Percentiles rank a stretch among this genome's conserved stretches.
phyloP scores from a whole-genome alignment of 2,888 invertebrate species.

The Lydus trimaculatus region DNA sequence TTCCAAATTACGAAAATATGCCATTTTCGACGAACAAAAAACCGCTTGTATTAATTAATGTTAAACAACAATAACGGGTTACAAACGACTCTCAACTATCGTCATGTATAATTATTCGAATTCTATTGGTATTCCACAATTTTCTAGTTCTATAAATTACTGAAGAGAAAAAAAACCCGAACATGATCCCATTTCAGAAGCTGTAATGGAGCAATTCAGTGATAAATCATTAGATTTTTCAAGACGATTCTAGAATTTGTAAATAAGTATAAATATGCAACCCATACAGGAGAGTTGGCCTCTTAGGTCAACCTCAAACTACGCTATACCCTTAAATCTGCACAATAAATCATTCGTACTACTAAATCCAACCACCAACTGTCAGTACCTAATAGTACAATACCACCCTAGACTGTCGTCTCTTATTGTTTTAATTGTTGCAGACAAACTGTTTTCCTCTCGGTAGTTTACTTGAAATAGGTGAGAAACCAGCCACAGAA shows the following conservation, averaged over 20 bases:
- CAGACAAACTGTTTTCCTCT: slow-evolving; percentile 17
- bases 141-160: not conserved
- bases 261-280: slow-evolving; percentile 32
- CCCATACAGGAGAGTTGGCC: slow-evolving; percentile 40
- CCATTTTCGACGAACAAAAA: not conserved
- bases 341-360: slow-evolving; percentile 50
- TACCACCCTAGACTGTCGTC: slow-evolving; percentile 8
- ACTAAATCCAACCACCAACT: slow-evolving; percentile 43
- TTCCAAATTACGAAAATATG: not conserved
- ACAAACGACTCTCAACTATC: too few species aligned
- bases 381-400: not conserved
- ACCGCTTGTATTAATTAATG: not conserved
- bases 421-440: slow-evolving; percentile 38
- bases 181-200: not conserved
- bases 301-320: slow-evolving; percentile 48
- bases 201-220: not conserved
- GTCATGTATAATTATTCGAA: too few species aligned
- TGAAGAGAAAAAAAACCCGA: not conserved
- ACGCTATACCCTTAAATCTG: slow-evolving; percentile 48
- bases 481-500: not conserved
- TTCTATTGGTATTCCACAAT: not conserved
- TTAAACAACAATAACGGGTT: not conserved
- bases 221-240: slow-evolving; percentile 8
- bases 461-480: not conserved
- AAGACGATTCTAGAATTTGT: slow-evolving; percentile 22